These are phyloP conservation scores for Apostichopus californicus DNA, from an alignment of 35 echinoderm and acorn worm species.

Conservation along the genomic window DNA sequence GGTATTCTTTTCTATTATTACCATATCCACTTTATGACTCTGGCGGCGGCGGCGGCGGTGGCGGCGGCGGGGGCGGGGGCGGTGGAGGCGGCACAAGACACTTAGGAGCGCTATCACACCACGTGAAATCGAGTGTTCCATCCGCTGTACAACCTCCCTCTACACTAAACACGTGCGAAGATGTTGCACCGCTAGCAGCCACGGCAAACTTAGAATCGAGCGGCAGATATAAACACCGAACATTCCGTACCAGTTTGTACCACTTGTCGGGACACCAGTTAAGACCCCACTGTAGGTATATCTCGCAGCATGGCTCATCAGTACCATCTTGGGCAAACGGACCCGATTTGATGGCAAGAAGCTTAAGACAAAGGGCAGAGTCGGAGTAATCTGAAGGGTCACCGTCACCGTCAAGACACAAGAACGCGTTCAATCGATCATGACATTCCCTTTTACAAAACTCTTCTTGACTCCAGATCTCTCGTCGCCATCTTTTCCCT, in stretches of 20 bases:
- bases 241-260: background rate
- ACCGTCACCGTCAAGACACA: background rate
- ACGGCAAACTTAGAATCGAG: background rate
- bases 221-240: background rate
- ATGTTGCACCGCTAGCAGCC: background rate
- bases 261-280: background rate
- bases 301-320: background rate
- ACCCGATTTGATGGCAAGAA: background rate
- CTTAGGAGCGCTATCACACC: background rate
- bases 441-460: background rate
- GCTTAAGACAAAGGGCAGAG: background rate
- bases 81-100: background rate
- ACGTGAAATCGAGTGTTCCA: background rate
- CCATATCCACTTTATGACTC: too few species aligned
- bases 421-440: background rate
- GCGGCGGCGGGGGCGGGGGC: too few species aligned
- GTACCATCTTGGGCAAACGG: background rate
- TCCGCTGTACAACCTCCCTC: background rate
- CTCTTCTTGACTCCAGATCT: background rate
- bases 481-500: slow-evolving; percentile 19
- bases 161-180: background rate
- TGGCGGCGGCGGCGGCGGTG: too few species aligned
- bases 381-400: background rate
- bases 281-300: slow-evolving; percentile 4
- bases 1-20: too few species aligned